Base-by-base conservation (phyloP, 2,113 vertebrate species). In the Sinocyclocheilus anshuiensis region DNA sequence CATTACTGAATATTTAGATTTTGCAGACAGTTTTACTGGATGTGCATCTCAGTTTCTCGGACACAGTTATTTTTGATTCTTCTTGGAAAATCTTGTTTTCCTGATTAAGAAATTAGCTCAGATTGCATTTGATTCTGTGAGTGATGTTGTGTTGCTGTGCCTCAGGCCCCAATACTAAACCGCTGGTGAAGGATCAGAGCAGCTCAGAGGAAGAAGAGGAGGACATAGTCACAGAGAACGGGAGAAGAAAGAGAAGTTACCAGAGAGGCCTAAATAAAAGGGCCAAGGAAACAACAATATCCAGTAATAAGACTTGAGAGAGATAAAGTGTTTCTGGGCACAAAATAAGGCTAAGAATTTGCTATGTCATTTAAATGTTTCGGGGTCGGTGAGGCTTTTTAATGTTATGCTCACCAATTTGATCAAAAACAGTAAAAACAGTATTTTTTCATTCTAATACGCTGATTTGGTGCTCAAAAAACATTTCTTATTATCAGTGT, bases 191-290 rank as follows among this genome's bases (percentile, higher is more conserved):
- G 77, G 57, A 65, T 78, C 81, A 88, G 76, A 87, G 84, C 79
- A 89, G 72, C 78, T 79, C 79, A 39, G 88, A 92, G 36, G 80
- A 89, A 45, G 84, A 81, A 10, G 77, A 85, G 5, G 81, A 85
- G 24, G 86, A 88, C 22, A 86, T 75, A 13, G 29, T 42, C 15
- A 42, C 42, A 48, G 82, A 61, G 61, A 89, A 83, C 1, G 77
- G 78, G 6, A 84, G 22, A 26, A 65, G 72, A 45, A 86, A 69
- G n/a, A 81, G 87, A 81, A 76, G 53, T 57, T 88, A 72, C 74
- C 33, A 42, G 36, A 50, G 18, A 24, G 33, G 75, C n/a, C 86
- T 85, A 59, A 85, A 57, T n/a, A 81, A 76, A 45, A 86, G 63
- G 26, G 8, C 39, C 20, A 87, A 50, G 24, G 57, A 63, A 61